Conservation (phyloP, 2,888 invertebrate genomes). For the Escarpia spicata region DNA sequence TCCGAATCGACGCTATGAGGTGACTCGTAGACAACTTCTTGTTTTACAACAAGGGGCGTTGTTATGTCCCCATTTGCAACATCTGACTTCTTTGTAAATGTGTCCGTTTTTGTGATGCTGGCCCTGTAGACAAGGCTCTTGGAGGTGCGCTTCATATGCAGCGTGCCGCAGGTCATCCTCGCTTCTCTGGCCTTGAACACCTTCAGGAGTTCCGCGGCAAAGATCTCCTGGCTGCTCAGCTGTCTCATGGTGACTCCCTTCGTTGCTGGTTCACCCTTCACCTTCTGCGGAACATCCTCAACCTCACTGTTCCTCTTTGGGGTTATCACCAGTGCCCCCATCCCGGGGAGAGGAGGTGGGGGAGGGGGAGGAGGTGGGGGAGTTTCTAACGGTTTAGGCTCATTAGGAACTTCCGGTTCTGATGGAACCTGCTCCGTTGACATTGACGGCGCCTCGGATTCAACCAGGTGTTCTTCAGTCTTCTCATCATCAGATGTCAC, state of each 20-base stretch:
- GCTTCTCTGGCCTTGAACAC: not conserved
- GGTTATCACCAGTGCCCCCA: not conserved
- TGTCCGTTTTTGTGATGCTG: not conserved
- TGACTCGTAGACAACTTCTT: not conserved
- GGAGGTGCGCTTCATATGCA: not conserved
- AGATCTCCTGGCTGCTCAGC: not conserved
- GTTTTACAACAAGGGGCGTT: not conserved
- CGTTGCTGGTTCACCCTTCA: not conserved
- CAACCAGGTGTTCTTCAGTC: not conserved
- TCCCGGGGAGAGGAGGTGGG: not conserved
- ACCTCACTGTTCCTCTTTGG: not conserved
- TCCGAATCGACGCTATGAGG: not conserved
- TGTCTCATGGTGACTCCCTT: not conserved
- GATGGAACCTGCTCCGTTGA: not conserved
- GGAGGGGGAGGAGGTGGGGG: not conserved
- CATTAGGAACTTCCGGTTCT: not conserved
- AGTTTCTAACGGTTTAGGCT: not conserved
- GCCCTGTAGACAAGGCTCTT: not conserved
- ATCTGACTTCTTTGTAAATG: not conserved
- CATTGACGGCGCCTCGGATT: not conserved
- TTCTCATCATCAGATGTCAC: not conserved
- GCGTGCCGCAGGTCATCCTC: not conserved
- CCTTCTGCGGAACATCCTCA: not conserved
- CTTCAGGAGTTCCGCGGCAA: not conserved
- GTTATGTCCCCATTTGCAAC: not conserved